A percentile compares a stretch with the other conserved stretches of the same genome.
Evolutionary conservation across 2,797 vertebrate species (phyloP).

Genomic region (Picus viridis): DNA sequence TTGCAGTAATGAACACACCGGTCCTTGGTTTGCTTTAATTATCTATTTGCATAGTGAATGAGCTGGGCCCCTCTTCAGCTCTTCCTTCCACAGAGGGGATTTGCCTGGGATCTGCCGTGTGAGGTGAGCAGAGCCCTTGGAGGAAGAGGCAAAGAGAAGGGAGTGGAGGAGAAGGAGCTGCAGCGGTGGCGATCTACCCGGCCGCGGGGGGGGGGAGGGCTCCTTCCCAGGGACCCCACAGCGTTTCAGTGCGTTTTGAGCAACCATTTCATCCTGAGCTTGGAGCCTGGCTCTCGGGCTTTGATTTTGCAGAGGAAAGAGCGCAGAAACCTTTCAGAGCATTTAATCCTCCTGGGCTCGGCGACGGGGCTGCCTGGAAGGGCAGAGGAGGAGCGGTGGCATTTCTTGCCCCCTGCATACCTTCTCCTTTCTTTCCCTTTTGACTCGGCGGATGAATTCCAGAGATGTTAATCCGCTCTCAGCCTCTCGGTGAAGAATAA

Average conservation of each 20-base stretch:
- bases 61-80: background rate
- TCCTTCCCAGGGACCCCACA: background rate
- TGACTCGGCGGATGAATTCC: conserved; percentile 59
- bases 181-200: background rate
- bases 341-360: background rate
- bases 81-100: background rate
- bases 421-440: conserved; percentile 48
- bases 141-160: background rate
- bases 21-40: conserved; percentile 52
- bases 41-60: conserved; percentile 27
- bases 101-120: background rate
- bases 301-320: background rate
- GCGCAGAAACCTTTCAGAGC: background rate
- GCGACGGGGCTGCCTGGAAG: background rate
- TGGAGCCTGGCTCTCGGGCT: fast-evolving
- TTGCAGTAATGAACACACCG: conserved; percentile 18
- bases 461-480: conserved; percentile 69
- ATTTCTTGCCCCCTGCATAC: conserved; percentile 46
- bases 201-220: background rate
- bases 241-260: background rate
- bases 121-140: background rate
- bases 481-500: conserved; percentile 28
- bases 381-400: background rate
- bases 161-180: background rate
- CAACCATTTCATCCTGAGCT: background rate